Evolutionary conservation across 2,113 vertebrate species (phyloP).

Genomic region (Embiotoca jacksoni): DNA sequence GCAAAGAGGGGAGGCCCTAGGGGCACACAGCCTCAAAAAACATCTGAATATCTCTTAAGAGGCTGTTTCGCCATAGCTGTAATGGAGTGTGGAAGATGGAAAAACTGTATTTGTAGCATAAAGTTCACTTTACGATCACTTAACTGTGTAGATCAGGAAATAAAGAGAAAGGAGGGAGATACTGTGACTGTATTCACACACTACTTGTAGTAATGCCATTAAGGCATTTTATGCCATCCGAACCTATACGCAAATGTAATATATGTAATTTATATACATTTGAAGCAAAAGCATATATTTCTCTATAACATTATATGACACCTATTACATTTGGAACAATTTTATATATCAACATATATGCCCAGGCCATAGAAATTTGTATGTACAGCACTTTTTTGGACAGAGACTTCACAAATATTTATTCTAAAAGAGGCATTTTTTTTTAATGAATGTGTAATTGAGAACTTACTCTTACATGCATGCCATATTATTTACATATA

Average conservation of each 20-base stretch:
- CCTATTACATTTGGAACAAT: too few species aligned
- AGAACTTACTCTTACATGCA: too few species aligned
- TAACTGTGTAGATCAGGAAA: constrained; percentile 59
- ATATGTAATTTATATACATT: neutral
- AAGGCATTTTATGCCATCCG: constrained; percentile 16
- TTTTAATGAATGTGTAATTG: too few species aligned
- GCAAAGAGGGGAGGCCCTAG: constrained; percentile 75
- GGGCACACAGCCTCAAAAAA: constrained; percentile 81
- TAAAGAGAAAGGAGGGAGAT: constrained; percentile 11
- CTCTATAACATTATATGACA: too few species aligned
- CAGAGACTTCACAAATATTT: too few species aligned
- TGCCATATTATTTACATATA: too few species aligned
- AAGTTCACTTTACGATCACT: constrained; percentile 78
- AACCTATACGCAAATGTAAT: constrained; percentile 1
- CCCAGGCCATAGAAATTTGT: too few species aligned
- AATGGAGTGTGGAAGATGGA: constrained; percentile 83
- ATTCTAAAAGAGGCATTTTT: too few species aligned
- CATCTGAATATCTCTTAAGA: constrained; percentile 83
- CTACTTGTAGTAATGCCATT: neutral
- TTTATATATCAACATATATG: too few species aligned
- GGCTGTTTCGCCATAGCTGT: constrained; percentile 76
- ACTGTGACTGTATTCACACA: constrained; percentile 30
- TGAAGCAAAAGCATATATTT: neutral
- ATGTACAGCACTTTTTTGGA: too few species aligned
- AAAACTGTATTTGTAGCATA: constrained; percentile 75